These are phyloP conservation scores for Rotaria socialis DNA, from an alignment of 2,888 invertebrate species.

Conservation along the genomic window DNA sequence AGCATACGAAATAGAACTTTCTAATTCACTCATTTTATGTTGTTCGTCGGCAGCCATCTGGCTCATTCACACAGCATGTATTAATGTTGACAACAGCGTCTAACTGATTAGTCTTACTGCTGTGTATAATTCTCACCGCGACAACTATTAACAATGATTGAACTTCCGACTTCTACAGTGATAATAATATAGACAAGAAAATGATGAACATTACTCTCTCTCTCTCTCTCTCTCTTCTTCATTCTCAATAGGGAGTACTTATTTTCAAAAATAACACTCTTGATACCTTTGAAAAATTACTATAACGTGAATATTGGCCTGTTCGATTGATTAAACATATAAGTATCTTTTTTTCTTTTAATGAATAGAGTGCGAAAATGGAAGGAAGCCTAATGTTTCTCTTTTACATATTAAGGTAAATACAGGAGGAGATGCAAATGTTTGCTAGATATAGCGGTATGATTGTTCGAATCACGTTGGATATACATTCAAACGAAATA, in stretches of 20 bases:
- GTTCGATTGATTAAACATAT: conserved; percentile 17
- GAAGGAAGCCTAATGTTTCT: background rate
- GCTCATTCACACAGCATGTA: background rate
- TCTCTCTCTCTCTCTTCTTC: background rate
- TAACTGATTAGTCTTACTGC: conserved; percentile 14
- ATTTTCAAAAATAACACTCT: conserved; percentile 24
- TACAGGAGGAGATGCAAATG: conserved; percentile 21
- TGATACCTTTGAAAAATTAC: conserved; percentile 18
- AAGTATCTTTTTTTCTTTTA: conserved; percentile 5
- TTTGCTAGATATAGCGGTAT: conserved; percentile 16
- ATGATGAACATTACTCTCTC: background rate
- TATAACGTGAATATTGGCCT: background rate
- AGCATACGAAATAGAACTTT: background rate
- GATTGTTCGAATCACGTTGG: background rate
- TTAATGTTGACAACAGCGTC: background rate
- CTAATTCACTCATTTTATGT: conserved; percentile 10
- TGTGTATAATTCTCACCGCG: conserved; percentile 8
- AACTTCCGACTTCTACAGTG: conserved; percentile 16
- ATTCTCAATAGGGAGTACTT: background rate
- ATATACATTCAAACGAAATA: conserved; percentile 4
- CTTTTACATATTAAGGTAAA: background rate
- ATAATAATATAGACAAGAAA: background rate
- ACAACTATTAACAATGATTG: conserved; percentile 8
- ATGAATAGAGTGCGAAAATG: conserved; percentile 13
- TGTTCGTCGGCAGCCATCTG: background rate